These are phyloP conservation scores for Mycalesis mineus DNA, from an alignment of 2,888 invertebrate genomes.

Conservation along the genomic window DNA sequence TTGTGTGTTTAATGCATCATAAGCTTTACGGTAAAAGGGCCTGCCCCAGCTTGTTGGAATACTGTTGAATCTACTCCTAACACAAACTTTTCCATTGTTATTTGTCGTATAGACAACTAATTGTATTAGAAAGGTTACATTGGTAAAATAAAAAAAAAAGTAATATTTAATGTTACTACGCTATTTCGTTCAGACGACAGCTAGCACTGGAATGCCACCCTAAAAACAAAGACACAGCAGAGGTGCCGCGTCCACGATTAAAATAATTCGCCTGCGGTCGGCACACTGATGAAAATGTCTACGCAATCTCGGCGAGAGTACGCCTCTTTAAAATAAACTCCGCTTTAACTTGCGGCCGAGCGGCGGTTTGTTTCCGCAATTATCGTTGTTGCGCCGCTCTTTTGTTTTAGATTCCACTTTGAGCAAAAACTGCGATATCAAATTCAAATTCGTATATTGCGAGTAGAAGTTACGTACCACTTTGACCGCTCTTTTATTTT, in stretches of 20 bases:
- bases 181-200: not conserved
- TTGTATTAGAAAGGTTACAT: no score
- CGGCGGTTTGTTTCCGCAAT: constrained; percentile 55
- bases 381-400: constrained; percentile 53
- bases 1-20: no score
- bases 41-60: no score
- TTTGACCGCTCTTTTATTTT: not conserved
- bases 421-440: not conserved
- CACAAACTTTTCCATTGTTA: no score
- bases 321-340: constrained; percentile 70
- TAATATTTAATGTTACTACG: no score
- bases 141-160: no score
- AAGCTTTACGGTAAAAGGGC: no score
- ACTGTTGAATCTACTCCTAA: no score
- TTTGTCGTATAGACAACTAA: no score
- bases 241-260: constrained; percentile 61
- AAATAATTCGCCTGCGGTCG: constrained; percentile 70
- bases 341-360: constrained; percentile 55
- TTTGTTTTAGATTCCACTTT: constrained; percentile 37
- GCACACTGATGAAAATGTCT: constrained; percentile 66
- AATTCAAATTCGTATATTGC: not conserved
- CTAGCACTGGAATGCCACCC: constrained; percentile 8
- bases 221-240: constrained; percentile 41
- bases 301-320: constrained; percentile 68
- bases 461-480: no score